Conservation (phyloP, 2,888 invertebrate genomes). For the Adelphocoris suturalis region DNA sequence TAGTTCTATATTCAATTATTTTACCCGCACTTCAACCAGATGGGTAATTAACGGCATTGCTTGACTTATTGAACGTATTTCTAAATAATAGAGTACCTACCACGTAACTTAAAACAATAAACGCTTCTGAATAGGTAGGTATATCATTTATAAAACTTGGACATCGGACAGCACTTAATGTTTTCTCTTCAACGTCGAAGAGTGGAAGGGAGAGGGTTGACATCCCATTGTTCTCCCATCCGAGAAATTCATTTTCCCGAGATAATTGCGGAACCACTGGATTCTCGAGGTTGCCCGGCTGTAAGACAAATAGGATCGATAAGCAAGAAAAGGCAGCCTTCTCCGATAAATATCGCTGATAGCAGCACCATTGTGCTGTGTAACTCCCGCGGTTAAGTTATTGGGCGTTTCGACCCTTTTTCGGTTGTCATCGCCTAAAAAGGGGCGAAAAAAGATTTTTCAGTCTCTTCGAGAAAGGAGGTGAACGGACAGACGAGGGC, state of each 20-base stretch:
- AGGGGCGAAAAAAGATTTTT: constrained; percentile 41
- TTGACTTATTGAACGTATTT: too few relatives aligned
- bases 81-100: too few relatives aligned
- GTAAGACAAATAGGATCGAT: constrained; percentile 47
- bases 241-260: constrained; percentile 9
- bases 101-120: too few relatives aligned
- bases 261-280: constrained; percentile 13
- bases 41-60: too few relatives aligned
- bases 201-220: background rate
- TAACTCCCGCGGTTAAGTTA: constrained; percentile 56
- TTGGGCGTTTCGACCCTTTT: constrained; percentile 27
- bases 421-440: constrained; percentile 26
- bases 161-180: background rate
- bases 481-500: background rate
- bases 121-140: background rate
- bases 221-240: constrained; percentile 21
- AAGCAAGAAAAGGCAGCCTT: background rate
- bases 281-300: background rate
- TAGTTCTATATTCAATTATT: too few relatives aligned
- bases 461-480: background rate
- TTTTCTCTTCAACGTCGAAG: background rate
- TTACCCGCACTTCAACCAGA: too few relatives aligned
- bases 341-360: constrained; percentile 34
- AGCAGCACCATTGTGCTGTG: constrained; percentile 25
- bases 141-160: background rate